Percentiles rank a stretch among this genome's conserved stretches.
These are phyloP conservation scores for Zoanthus gigantus DNA, from an alignment of 92 coral and sea anemone species.

Conservation along the genomic window DNA sequence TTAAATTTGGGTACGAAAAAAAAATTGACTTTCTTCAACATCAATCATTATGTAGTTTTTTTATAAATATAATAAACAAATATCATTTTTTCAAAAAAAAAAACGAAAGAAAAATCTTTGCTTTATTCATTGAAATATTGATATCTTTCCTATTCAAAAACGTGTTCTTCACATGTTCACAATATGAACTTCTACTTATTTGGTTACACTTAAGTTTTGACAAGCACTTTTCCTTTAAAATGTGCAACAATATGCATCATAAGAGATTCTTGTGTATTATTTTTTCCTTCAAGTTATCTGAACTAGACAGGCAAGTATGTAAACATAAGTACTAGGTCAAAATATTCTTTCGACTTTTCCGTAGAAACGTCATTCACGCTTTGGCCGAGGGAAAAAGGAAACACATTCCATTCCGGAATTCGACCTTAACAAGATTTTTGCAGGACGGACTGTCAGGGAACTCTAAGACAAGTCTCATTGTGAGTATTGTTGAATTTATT, in stretches of 20 bases:
- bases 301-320: not conserved
- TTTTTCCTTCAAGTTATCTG: not conserved
- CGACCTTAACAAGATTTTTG: slow-evolving; percentile 77
- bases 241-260: not conserved
- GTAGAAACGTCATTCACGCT: slow-evolving; percentile 89
- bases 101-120: no score
- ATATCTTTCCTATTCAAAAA: no score
- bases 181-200: no score
- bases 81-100: no score
- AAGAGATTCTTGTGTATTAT: not conserved
- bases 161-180: no score
- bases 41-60: no score
- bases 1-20: no score
- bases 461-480: slow-evolving; percentile 85
- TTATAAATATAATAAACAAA: no score
- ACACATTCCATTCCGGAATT: slow-evolving; percentile 87
- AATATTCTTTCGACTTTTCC: not conserved
- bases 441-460: slow-evolving; percentile 89
- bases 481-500: slow-evolving; percentile 43
- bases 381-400: slow-evolving; percentile 82
- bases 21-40: no score
- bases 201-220: no score
- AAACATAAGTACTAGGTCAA: not conserved
- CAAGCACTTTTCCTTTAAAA: no score
- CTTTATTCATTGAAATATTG: no score